Conservation (phyloP, 1,140 invertebrate genomes). For the Anoplolepis gracilipes region DNA sequence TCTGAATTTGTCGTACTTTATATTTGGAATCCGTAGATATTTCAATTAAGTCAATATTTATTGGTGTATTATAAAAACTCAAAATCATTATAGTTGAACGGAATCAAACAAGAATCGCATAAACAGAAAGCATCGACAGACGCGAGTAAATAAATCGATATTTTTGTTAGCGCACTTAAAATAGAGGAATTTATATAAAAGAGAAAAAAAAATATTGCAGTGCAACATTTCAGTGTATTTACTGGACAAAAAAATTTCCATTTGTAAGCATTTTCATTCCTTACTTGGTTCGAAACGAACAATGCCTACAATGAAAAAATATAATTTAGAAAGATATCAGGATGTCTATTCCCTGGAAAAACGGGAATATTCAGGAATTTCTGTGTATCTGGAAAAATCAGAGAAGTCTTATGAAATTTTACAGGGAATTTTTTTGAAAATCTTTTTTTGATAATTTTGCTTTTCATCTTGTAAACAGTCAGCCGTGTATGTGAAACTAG, state of each 20-base stretch:
- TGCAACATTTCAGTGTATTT: constrained; percentile 4
- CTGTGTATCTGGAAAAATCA: no score
- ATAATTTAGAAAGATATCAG: not conserved
- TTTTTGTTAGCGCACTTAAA: constrained; percentile 30
- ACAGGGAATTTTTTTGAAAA: no score
- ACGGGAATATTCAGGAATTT: no score
- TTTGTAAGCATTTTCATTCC: not conserved
- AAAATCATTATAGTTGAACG: not conserved
- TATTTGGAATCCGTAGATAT: not conserved
- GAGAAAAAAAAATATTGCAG: constrained; percentile 5
- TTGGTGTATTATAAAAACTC: not conserved
- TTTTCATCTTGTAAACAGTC: no score
- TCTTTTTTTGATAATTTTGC: no score
- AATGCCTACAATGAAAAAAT: not conserved
- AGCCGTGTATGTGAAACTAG: no score
- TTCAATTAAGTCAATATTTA: not conserved
- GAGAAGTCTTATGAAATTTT: no score
- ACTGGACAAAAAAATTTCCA: not conserved
- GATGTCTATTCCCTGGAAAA: no score
- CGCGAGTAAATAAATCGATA: not conserved
- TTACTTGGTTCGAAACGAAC: not conserved
- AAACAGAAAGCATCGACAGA: not conserved
- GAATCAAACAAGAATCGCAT: not conserved
- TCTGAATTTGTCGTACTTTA: not conserved
- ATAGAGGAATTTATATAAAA: not conserved